phyloP scores from a whole-genome alignment of 2,113 vertebrate species.

The Leptobrachium ailaonicum region DNA sequence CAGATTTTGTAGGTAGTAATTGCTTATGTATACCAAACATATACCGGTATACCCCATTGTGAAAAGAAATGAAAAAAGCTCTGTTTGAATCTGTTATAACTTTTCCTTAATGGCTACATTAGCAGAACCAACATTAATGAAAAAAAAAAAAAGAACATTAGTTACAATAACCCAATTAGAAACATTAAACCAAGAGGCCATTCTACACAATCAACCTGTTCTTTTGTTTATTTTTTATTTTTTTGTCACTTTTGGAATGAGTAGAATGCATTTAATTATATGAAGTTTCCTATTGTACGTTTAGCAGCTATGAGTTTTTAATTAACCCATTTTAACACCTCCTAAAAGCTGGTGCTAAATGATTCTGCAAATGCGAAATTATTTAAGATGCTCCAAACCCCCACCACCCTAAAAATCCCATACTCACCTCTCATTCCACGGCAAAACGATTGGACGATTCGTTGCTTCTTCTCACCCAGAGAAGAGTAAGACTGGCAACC shows the following conservation, averaged over 20 bases:
- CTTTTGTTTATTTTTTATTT: background rate
- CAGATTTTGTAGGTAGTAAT: conserved; percentile 57
- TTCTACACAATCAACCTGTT: conserved; percentile 12
- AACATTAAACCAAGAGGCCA: conserved; percentile 29
- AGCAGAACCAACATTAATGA: conserved; percentile 41
- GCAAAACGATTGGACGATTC: too few relatives aligned
- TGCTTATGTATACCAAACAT: conserved; percentile 51
- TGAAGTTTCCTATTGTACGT: background rate
- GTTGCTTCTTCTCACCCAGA: too few relatives aligned
- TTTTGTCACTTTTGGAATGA: background rate
- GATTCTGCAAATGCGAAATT: too few relatives aligned
- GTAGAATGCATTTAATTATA: conserved; percentile 7
- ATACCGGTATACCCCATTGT: conserved; percentile 52
- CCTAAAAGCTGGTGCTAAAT: too few relatives aligned
- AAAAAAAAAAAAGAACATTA: conserved; percentile 45
- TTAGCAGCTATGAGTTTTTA: too few relatives aligned
- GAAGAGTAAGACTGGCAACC: too few relatives aligned
- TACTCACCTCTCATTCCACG: too few relatives aligned
- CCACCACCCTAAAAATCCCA: too few relatives aligned
- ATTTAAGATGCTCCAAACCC: too few relatives aligned
- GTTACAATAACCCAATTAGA: conserved; percentile 47
- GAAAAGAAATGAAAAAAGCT: conserved; percentile 52
- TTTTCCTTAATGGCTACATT: conserved; percentile 50
- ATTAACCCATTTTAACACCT: too few relatives aligned
- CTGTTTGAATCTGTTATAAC: conserved; percentile 50